Conservation (phyloP, 2,888 invertebrate species). For the Metalampra italica region DNA sequence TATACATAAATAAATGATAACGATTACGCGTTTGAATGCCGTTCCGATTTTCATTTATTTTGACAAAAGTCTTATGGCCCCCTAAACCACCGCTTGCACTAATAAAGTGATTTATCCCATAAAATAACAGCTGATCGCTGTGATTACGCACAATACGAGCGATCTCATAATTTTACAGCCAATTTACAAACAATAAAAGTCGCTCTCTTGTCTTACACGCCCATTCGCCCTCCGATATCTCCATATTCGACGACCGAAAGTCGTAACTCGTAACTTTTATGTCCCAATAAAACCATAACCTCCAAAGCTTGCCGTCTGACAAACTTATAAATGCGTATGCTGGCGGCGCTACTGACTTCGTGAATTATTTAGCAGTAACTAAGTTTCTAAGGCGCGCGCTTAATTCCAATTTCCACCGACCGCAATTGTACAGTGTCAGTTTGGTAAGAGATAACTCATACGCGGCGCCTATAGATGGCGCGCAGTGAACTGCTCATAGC, state of each 20-base stretch:
- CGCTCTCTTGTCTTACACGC: constrained; percentile 73
- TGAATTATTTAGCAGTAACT: background rate
- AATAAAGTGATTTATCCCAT: constrained; percentile 72
- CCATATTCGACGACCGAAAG: constrained; percentile 66
- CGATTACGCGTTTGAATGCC: no score
- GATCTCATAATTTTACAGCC: constrained; percentile 78
- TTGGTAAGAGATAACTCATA: constrained; percentile 1
- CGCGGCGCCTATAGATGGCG: constrained; percentile 58
- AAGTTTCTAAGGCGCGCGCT: background rate
- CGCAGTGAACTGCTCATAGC: constrained; percentile 31
- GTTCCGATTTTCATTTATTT: background rate
- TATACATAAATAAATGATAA: no score
- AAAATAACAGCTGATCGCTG: constrained; percentile 72
- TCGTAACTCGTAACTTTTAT: constrained; percentile 75
- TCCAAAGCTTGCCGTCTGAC: constrained; percentile 21
- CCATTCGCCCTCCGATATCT: constrained; percentile 73
- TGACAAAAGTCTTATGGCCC: background rate
- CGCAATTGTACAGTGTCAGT: background rate
- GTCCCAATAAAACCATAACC: constrained; percentile 72
- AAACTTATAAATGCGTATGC: background rate
- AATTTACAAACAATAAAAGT: constrained; percentile 80
- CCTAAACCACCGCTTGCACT: constrained; percentile 59
- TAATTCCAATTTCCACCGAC: background rate
- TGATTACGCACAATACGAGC: constrained; percentile 74
- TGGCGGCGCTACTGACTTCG: background rate